Evolutionary conservation across 1,140 invertebrate species (phyloP), one percentile per base, ranked within the genome.

Genomic region (Acromyrmex charruanus): DNA sequence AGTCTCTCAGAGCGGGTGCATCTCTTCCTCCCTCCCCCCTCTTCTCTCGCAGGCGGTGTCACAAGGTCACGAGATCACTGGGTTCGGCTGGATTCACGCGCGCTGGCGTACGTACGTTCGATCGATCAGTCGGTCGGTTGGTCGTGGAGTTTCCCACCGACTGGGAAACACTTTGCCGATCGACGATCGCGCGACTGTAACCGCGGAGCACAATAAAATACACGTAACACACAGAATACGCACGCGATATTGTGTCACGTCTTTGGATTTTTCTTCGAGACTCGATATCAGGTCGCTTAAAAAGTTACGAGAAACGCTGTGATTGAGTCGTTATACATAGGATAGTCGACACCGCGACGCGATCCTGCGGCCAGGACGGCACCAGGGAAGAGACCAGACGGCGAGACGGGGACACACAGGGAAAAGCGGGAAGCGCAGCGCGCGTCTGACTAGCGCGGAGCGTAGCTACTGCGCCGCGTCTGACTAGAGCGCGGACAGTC

Each of bases 1-100:
- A 80, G 74, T 86, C 65, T 69, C 65, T 75, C 79, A 35, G 80
- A 35, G 80, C 39, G 44, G 49, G 31, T 84, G 80, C 80, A 84
- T 74, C 69, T 75, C 61, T 75, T 81, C 39, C 80, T 58, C 86
- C 39, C 68, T 25, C 31, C 21, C 49, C 25, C 77, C 16, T 18
- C 44, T 51, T 51, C 63, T 79, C 72, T 49, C 18, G 80, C 77
- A 77, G 69, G 59, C 88, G 88, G 89, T 90, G 89, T 90, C 88
- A 90, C 89, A 90, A 90, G 89, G 89, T 89, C 89, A 90, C 88
- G 88, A 86, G 89, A 89, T 89, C 89, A 90, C 88, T 86, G 79
- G 86, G 85, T 87, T 87, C 77, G 74, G 63, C 87, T 80, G 82
- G 82, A 87, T 87, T 51, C 88, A 86, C 85, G 85, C 89, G 68